These are phyloP conservation scores for Acronicta alni DNA, from an alignment of 2,888 invertebrate genomes.

Conservation along the genomic window DNA sequence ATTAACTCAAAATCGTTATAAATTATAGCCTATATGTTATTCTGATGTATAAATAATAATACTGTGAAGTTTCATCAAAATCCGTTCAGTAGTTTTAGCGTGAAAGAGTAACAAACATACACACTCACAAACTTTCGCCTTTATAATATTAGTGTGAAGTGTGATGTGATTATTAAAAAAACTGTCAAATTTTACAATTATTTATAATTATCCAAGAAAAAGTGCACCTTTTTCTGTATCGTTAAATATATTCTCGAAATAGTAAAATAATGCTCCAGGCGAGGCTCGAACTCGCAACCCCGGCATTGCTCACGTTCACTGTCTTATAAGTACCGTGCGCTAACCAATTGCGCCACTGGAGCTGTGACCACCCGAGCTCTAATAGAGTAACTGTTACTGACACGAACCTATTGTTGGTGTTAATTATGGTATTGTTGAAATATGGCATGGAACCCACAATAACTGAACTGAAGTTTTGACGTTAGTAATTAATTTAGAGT, in stretches of 20 bases:
- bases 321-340: constrained; percentile 97
- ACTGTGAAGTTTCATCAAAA: no score
- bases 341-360: constrained; percentile 99
- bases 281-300: constrained; percentile 32
- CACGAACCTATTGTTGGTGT: not conserved
- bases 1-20: no score
- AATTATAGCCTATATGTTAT: no score
- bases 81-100: no score
- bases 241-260: not conserved
- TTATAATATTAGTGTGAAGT: no score
- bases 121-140: no score
- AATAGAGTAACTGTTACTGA: not conserved
- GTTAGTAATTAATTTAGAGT: no score
- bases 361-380: constrained; percentile 77
- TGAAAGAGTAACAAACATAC: no score
- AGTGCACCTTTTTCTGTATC: not conserved
- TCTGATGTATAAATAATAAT: no score
- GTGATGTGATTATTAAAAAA: no score
- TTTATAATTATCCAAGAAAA: not conserved
- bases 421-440: not conserved
- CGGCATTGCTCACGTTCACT: constrained; percentile 49
- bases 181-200: no score
- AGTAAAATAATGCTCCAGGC: constrained; percentile 51
- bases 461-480: no score
- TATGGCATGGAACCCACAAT: not conserved